Base-by-base conservation (phyloP, 2,797 vertebrate genomes). In the Phataginus tricuspis region DNA sequence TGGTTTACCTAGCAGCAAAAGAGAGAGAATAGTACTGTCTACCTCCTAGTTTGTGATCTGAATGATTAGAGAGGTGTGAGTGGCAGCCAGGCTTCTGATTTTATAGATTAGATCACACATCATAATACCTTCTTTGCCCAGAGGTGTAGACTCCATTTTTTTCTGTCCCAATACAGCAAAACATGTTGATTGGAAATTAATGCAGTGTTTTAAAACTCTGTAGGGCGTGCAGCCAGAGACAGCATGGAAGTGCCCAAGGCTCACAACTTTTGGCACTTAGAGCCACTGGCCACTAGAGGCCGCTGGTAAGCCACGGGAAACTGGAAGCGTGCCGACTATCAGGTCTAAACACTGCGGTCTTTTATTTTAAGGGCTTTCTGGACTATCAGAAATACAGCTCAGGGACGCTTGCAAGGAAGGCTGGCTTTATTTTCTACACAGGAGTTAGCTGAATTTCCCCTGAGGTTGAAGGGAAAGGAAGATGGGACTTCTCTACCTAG, bases 241-340 rank as follows among this genome's bases (percentile, higher is more conserved):
- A 39, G n/a, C 12, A 0, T 0, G 1, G 13, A 39, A 37, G 34
- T 37, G 18, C 16, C 31, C 27, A 29, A 34, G 23, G 21, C 15
- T 61, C 15, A 16, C 2, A 1, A 23, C 9, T 77, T 31, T 9
- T 10, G 23, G 75, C 34, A 66, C 49, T 96, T 92, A 23, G 49
- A 94, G 39, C 1, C 27, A 3, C 27, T 51, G 69, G 64, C 97
- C 98, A 98, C 98, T 96, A 97, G 98, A 97, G 96, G 98, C 94
- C 97, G 97, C 63, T 42, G 77, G 97, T 98, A 93, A 96, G 96
- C 98, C 94, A 55, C 2, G 42, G 59, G 97, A 97, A 66, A 55
- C 91, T 34, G 49, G 0, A 75, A 18, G 19, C 19, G 68, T 14
- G 8, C 15, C 15, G 8, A 10, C 37, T 37, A 5, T 42, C 49